A percentile compares a stretch with the other conserved stretches of the same genome.
Evolutionary conservation across 2,888 invertebrate species (phyloP).

Genomic region (Antheraea yamamai): DNA sequence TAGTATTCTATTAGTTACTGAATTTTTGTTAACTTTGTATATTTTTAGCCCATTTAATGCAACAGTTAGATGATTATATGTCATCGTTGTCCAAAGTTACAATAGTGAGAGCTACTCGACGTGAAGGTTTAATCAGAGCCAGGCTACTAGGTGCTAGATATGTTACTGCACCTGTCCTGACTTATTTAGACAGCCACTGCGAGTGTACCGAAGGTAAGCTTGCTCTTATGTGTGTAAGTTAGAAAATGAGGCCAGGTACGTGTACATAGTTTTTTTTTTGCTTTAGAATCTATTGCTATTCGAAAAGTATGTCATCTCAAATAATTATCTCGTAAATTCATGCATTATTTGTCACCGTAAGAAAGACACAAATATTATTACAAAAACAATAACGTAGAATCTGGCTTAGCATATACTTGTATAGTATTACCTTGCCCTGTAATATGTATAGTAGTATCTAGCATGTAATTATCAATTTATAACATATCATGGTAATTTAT

Average conservation of each 20-base stretch:
- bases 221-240: background rate
- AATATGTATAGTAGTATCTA: no score
- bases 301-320: no score
- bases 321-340: no score
- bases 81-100: slow-evolving; percentile 94
- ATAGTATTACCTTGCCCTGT: no score
- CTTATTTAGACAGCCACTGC: slow-evolving; percentile 99
- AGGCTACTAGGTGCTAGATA: slow-evolving; percentile 93
- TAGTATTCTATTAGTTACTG: background rate
- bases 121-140: slow-evolving; percentile 98
- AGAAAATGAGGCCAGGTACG: background rate
- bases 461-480: no score
- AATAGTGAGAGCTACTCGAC: slow-evolving; percentile 93
- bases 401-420: no score
- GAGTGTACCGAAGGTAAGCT: slow-evolving; percentile 93
- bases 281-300: background rate
- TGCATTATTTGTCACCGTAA: no score
- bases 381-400: no score
- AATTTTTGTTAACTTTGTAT: background rate
- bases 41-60: slow-evolving; percentile 92
- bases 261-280: background rate
- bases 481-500: no score
- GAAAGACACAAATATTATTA: no score
- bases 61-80: slow-evolving; percentile 96
- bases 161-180: slow-evolving; percentile 93